Base-by-base conservation (phyloP, 2,113 vertebrate species). In the Gallinago undulata region DNA sequence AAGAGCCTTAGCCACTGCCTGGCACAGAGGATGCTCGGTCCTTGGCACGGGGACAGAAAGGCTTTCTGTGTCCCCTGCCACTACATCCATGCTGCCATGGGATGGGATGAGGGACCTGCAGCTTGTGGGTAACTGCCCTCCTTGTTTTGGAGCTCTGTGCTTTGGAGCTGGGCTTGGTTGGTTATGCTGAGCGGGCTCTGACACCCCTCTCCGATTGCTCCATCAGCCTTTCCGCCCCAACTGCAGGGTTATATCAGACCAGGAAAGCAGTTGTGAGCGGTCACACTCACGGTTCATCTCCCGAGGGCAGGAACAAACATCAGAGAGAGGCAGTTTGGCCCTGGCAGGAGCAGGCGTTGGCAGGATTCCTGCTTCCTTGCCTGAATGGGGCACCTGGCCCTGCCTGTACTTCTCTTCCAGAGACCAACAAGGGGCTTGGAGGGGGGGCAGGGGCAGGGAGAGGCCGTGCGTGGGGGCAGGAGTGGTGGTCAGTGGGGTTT, bases 21-120 rank as follows among this genome's bases (percentile, higher is more conserved):
- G 66, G 66, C 70, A 73, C 19, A 4, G 53, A 69, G 60, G 45
- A 13, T 45, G 64, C 86, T 37, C 6, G 2, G 0, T n/a, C 70
- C 76, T 37, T 41, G 80, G 48, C 39, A 25, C 0, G 2, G 68
- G 31, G 39, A 28, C 84, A 50, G 37, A 88, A 53, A 16, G 47
- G 66, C n/a, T 96, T 87, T 62, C 0, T 48, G 60, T 69, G 50
- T 39, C 48, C 45, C 11, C 81, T 41, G 41, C 2, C 4, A 10
- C 55, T 56, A 7, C 3, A 9, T 41, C 17, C 68, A 39, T 27
- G 37, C 88, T 82, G 75, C n/a, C n/a, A n/a, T n/a, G n/a, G n/a
- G n/a, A n/a, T n/a, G n/a, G n/a, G n/a, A 45, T 78, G 84, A 94
- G 88, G 91, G 87, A 76, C 47, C 55, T 59, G 74, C 69, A 80